A percentile compares a stretch with the other conserved stretches of the same genome.
Evolutionary conservation across 30 jellyfish, hydroid and myxozoan species (phyloP).

Genomic region (Sanderia malayensis): DNA sequence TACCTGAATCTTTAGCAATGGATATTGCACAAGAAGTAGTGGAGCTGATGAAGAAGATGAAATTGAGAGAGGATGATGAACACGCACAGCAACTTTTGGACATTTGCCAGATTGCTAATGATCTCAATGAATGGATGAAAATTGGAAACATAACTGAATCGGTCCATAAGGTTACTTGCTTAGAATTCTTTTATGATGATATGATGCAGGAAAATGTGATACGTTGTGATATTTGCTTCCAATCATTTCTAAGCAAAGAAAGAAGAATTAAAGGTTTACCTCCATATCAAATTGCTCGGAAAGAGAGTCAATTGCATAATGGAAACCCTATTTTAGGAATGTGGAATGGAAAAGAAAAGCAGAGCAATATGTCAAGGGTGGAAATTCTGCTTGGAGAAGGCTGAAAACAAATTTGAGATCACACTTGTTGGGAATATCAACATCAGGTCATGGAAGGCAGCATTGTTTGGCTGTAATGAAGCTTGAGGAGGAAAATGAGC

Average conservation of each 20-base stretch:
- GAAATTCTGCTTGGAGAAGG: conserved; percentile 6
- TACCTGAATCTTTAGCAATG: conserved; percentile 27
- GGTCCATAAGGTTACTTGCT: conserved; percentile 1
- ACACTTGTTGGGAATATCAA: conserved; percentile 22
- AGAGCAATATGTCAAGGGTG: conserved; percentile 9
- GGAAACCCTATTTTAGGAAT: conserved; percentile 14
- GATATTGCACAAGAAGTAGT: conserved; percentile 31
- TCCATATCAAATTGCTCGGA: conserved; percentile 20
- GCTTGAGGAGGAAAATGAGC: conserved; percentile 16
- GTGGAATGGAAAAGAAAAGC: conserved; percentile 16
- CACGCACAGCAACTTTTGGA: background rate
- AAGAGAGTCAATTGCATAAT: background rate
- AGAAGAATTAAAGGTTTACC: conserved; percentile 8
- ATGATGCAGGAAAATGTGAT: background rate
- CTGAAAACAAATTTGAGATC: conserved; percentile 12
- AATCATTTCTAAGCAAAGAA: background rate
- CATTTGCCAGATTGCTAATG: conserved; percentile 1
- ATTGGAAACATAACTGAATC: conserved; percentile 18
- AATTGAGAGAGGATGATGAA: conserved; percentile 7
- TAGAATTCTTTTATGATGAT: background rate
- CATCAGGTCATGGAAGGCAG: conserved; percentile 12
- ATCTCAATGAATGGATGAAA: conserved; percentile 16
- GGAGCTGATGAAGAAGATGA: conserved; percentile 19
- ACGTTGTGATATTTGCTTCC: background rate
- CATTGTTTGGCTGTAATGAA: conserved; percentile 9